Percentiles rank a stretch among this genome's conserved stretches.
Conservation (phyloP, 1,140 invertebrate genomes). For the Phthorimaea operculella region DNA sequence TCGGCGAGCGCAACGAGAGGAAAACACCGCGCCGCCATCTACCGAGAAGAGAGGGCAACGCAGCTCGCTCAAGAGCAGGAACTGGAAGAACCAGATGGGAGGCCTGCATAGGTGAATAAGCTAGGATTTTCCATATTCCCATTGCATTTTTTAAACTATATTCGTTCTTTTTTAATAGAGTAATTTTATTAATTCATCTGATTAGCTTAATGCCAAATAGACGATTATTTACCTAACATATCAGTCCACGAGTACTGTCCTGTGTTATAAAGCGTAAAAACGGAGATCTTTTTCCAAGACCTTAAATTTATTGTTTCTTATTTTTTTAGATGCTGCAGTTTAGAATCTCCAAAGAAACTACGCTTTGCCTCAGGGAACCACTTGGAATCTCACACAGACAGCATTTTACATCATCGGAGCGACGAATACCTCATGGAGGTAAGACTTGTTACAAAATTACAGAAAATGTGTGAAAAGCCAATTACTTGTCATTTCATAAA, state of each 20-base stretch:
- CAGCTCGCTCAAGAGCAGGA: slow-evolving; percentile 73
- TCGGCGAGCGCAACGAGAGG: slow-evolving; percentile 64
- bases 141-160: too few species aligned
- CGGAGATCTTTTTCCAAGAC: too few species aligned
- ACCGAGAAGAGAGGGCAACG: slow-evolving; percentile 57
- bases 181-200: too few species aligned
- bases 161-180: too few species aligned
- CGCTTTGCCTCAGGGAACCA: slow-evolving; percentile 79
- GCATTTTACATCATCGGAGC: slow-evolving; percentile 63
- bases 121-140: too few species aligned
- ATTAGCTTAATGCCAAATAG: too few species aligned
- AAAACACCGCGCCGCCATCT: slow-evolving; percentile 34
- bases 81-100: slow-evolving; percentile 51
- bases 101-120: slow-evolving; percentile 55
- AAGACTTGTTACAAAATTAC: slow-evolving; percentile 10
- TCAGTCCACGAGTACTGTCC: too few species aligned
- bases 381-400: slow-evolving; percentile 72
- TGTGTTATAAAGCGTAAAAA: too few species aligned
- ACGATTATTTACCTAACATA: too few species aligned
- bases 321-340: slow-evolving; percentile 73
- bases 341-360: slow-evolving; percentile 83
- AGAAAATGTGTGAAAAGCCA: too few species aligned
- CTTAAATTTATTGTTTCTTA: background rate
- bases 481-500: too few species aligned
- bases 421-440: slow-evolving; percentile 71